These are phyloP conservation scores for Lepus townsendii DNA, from an alignment of 2,797 vertebrate species.

Conservation along the genomic window DNA sequence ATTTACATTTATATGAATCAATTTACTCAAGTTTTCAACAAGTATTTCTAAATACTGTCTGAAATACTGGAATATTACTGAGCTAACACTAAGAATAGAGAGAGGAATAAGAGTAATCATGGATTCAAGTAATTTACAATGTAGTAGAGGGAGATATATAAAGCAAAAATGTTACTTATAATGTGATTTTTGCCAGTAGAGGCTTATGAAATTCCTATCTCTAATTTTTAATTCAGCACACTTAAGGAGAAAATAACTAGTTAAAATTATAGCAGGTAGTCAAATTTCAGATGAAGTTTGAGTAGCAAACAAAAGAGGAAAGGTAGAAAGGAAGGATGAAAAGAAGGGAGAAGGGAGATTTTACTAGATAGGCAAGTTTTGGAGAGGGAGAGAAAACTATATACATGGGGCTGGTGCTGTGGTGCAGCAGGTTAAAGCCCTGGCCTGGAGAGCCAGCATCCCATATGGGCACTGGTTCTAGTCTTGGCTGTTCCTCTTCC, in stretches of 20 bases:
- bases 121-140: not conserved
- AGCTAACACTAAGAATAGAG: not conserved
- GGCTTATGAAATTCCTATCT: not conserved
- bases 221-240: not conserved
- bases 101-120: not conserved
- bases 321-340: not conserved
- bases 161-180: not conserved
- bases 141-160: not conserved
- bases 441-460: no score
- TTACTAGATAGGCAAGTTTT: not conserved
- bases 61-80: not conserved
- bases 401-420: no score
- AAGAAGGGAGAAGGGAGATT: not conserved
- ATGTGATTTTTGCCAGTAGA: not conserved
- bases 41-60: not conserved
- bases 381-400: not conserved
- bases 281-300: not conserved
- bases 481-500: no score
- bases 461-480: no score
- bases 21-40: not conserved
- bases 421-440: no score
- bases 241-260: not conserved
- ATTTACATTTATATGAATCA: not conserved
- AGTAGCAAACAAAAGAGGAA: not conserved
- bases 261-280: not conserved